Percentiles rank a stretch among this genome's conserved stretches.
Evolutionary conservation across 2,888 invertebrate species (phyloP).

Genomic region (Sminthurinus aureus): DNA sequence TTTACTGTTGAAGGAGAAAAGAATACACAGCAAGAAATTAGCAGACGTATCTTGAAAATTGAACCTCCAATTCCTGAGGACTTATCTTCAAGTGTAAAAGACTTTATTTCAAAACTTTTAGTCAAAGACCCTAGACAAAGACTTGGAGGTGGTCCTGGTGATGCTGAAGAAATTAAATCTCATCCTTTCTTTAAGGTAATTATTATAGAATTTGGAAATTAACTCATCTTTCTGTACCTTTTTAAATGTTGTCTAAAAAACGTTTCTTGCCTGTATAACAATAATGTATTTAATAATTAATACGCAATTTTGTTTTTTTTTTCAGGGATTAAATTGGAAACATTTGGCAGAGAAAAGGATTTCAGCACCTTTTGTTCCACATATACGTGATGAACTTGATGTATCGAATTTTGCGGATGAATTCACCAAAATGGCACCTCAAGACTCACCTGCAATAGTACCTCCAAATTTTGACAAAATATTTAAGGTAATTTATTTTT

Average conservation of each 20-base stretch:
- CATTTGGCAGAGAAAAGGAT: conserved; percentile 79
- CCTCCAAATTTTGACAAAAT: conserved; percentile 86
- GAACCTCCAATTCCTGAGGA: conserved; percentile 88
- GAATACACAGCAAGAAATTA: conserved; percentile 94
- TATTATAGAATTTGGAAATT: background rate
- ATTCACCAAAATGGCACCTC: conserved; percentile 90
- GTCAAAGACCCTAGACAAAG: conserved; percentile 89
- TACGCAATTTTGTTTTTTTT: background rate
- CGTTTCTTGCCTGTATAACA: background rate
- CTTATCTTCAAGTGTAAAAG: conserved; percentile 76
- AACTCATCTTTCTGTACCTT: background rate
- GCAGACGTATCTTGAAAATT: conserved; percentile 85
- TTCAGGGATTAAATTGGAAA: conserved; percentile 78
- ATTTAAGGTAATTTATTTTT: conserved; percentile 73
- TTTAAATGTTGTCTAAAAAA: background rate
- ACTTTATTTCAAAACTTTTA: conserved; percentile 82
- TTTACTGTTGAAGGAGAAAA: conserved; percentile 95
- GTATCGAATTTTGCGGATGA: conserved; percentile 97
- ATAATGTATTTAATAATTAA: too few species aligned
- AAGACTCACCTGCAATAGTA: conserved; percentile 89
- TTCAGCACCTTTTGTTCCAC: conserved; percentile 90
- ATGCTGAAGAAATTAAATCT: conserved; percentile 87
- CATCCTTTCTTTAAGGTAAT: conserved; percentile 85
- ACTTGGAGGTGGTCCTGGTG: conserved; percentile 83
- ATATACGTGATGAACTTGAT: conserved; percentile 83